Conservation (phyloP, 2,113 vertebrate genomes). For the Sorex fumeus region DNA sequence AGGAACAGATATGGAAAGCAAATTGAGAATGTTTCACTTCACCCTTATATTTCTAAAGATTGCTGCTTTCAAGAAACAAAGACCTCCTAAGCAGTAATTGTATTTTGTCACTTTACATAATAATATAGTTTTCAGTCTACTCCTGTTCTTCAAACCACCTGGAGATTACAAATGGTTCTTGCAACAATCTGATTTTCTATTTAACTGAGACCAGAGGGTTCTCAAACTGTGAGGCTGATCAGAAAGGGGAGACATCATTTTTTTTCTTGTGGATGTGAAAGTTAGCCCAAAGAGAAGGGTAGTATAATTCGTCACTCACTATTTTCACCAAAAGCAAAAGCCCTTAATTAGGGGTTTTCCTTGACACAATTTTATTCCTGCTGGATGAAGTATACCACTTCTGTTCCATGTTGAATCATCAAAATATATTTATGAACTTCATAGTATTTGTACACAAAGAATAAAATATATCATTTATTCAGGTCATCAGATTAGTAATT, state of each 20-base stretch:
- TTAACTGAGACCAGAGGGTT: slow-evolving; percentile 51
- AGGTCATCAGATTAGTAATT: slow-evolving; percentile 10
- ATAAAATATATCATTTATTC: slow-evolving; percentile 6
- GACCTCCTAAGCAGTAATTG: slow-evolving; percentile 63
- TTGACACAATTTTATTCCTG: not conserved
- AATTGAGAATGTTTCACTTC: slow-evolving; percentile 58
- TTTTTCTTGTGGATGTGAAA: slow-evolving; percentile 62
- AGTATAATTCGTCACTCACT: slow-evolving; percentile 13
- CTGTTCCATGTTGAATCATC: not conserved
- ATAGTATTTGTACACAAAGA: not conserved
- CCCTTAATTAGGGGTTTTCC: slow-evolving; percentile 35
- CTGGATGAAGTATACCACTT: slow-evolving; percentile 26
- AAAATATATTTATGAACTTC: slow-evolving; percentile 35
- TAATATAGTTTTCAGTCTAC: slow-evolving; percentile 70
- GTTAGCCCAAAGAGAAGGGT: slow-evolving; percentile 37
- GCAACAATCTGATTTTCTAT: slow-evolving; percentile 79
- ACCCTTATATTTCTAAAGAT: slow-evolving; percentile 36
- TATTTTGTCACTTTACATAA: slow-evolving; percentile 78
- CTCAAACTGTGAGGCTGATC: slow-evolving; percentile 77
- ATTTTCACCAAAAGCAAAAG: slow-evolving; percentile 63
- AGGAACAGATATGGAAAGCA: slow-evolving; percentile 56
- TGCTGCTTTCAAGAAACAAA: slow-evolving; percentile 69
- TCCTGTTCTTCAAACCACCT: slow-evolving; percentile 74
- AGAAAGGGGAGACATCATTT: slow-evolving; percentile 58
- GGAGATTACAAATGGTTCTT: slow-evolving; percentile 66